phyloP scores from a whole-genome alignment of 2,797 vertebrate genomes.

The Trachurus trachurus region DNA sequence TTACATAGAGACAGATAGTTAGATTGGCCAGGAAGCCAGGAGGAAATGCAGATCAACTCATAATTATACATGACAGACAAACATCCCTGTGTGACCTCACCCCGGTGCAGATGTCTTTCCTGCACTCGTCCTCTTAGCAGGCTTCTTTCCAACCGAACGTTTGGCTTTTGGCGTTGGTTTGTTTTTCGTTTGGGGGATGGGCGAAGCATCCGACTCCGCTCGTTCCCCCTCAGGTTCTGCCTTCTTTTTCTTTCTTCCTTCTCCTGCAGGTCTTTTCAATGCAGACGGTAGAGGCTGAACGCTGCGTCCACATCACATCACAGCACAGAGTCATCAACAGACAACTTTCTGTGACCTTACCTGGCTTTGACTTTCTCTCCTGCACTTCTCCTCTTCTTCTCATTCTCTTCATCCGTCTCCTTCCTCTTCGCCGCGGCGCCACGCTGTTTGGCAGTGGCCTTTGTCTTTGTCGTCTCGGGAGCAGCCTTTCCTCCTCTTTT shows the following conservation, averaged over 20 bases:
- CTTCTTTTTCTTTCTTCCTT: constrained; percentile 3
- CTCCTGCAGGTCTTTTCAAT: neutral
- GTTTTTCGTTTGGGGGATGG: neutral
- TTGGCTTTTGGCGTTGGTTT: neutral
- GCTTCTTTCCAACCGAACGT: constrained; percentile 7
- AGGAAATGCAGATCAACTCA: neutral
- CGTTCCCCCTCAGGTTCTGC: neutral
- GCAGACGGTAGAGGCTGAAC: neutral
- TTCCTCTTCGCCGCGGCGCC: constrained; percentile 41
- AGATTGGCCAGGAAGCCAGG: neutral
- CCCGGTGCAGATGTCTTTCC: constrained; percentile 8
- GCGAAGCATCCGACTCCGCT: neutral
- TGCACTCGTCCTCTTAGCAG: neutral
- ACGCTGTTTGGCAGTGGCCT: neutral
- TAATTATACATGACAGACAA: neutral
- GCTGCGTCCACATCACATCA: neutral
- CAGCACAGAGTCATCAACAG: neutral
- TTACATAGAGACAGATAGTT: constrained; percentile 6
- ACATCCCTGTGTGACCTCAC: constrained; percentile 10
- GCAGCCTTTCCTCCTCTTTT: neutral
- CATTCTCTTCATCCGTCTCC: neutral
- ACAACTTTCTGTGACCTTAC: constrained; percentile 17
- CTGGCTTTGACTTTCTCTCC: constrained; percentile 12
- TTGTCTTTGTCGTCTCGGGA: constrained; percentile 6
- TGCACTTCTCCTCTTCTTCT: constrained; percentile 7